These are phyloP conservation scores for Amiota communis DNA, from an alignment of 2,888 invertebrate genomes.

Conservation along the genomic window DNA sequence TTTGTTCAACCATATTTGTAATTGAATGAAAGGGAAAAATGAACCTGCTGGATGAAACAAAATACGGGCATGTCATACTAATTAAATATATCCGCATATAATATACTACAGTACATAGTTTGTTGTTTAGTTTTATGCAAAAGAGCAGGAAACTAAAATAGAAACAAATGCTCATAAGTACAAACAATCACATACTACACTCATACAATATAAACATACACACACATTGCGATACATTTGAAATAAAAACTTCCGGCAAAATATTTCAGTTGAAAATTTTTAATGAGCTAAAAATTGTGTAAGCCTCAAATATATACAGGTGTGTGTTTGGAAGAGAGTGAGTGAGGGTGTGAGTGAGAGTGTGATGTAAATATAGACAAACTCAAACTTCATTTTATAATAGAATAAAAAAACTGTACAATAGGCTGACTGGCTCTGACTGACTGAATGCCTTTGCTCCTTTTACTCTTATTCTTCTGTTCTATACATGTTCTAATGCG, in stretches of 20 bases:
- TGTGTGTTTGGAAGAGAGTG: conserved; percentile 4
- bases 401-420: not conserved
- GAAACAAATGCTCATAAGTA: conserved; percentile 3
- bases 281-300: conserved; percentile 61
- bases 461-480: not conserved
- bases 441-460: not conserved
- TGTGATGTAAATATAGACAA: not conserved
- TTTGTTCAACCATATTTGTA: no score
- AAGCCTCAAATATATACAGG: not conserved
- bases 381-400: not conserved
- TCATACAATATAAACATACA: conserved; percentile 29
- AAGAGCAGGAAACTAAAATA: conserved; percentile 55
- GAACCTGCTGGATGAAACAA: conserved; percentile 50
- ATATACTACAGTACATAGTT: conserved; percentile 1
- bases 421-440: not conserved
- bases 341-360: conserved; percentile 12
- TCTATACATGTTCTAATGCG: no score
- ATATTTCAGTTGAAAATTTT: conserved; percentile 67
- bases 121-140: conserved; percentile 55
- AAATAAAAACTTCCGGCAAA: conserved; percentile 58
- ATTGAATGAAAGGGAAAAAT: not conserved
- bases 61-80: conserved; percentile 53
- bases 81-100: conserved; percentile 61
- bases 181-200: conserved; percentile 25
- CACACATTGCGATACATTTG: conserved; percentile 37